Evolutionary conservation across 1,140 invertebrate genomes (phyloP), one percentile per base, ranked within the genome.

Genomic region (Calliopsis andreniformis): DNA sequence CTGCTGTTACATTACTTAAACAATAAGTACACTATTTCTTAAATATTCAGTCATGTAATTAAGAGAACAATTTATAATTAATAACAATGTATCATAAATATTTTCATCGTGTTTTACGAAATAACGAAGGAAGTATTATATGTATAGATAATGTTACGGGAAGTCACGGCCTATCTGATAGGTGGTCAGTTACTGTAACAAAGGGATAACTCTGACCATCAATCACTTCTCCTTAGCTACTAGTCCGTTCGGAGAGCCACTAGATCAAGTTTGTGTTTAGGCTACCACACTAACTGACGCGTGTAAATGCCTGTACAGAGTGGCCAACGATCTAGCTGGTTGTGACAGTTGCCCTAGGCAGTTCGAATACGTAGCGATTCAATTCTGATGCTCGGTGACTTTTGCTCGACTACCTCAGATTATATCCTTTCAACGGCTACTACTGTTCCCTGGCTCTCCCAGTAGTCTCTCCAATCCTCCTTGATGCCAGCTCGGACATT

Each of bases 311-410:
- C 42, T 35, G n/a, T 56, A 18, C 23, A 28, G 16, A 51, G 42
- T 68, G 45, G 28, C 43, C 62, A 56, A 49, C 39, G 58, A 72
- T 76, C 61, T 71, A 67, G 51, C 79, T 83, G 79, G 58, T 30
- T 51, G 51, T 82, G 81, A 69, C 79, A 83, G 75, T 71, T 51
- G 76, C 69, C 80, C 45, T 39, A 23, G 56, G 76, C 69, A 1
- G 56, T 62, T 59, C 63, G 45, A 79, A 76, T 63, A 63, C 80
- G 62, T 51, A 47, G 47, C 81, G 64, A 83, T 84, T 83, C 82
- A 70, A 72, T 79, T 79, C 64, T 59, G 67, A 42, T 51, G 45
- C 42, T 25, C n/a, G 63, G 12, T 58, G 68, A 80, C 78, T 80
- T 79, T 72, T 73, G 72, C 63, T 25, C 62, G 30, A 43, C 77